phyloP scores from a whole-genome alignment of 2,888 invertebrate genomes.

The Pilophorus perplexus region DNA sequence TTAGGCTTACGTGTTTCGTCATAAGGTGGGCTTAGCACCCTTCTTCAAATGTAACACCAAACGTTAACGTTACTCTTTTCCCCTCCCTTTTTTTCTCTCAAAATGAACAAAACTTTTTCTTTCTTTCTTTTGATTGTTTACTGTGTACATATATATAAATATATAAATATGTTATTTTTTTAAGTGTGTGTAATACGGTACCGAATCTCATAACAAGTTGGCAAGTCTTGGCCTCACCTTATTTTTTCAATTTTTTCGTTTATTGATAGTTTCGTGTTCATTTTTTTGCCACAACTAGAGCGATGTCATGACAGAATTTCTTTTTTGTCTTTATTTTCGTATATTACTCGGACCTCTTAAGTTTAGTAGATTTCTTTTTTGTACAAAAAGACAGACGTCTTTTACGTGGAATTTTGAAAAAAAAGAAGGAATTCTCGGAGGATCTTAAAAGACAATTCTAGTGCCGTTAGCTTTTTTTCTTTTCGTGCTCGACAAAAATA shows the following conservation, averaged over 20 bases:
- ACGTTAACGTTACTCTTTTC: conserved; percentile 10
- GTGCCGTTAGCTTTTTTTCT: conserved; percentile 6
- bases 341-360: conserved; percentile 2
- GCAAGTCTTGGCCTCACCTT: conserved; percentile 29
- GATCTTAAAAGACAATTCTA: conserved; percentile 30
- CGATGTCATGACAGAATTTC: conserved; percentile 14
- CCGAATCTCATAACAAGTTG: conserved; percentile 35
- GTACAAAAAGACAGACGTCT: conserved; percentile 7
- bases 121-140: conserved; percentile 22
- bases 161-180: conserved; percentile 40
- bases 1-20: conserved; percentile 15
- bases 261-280: background rate
- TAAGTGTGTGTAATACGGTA: conserved; percentile 37
- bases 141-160: conserved; percentile 38
- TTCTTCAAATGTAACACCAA: conserved; percentile 35
- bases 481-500: conserved; percentile 19
- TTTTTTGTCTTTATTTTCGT: background rate
- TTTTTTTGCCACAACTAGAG: background rate
- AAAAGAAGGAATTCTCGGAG: background rate
- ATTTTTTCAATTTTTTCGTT: conserved; percentile 3
- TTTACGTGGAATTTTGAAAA: background rate
- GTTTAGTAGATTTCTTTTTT: background rate
- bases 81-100: background rate
- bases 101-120: conserved; percentile 21
- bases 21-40: conserved; percentile 26